Percentiles rank a stretch among this genome's conserved stretches.
Evolutionary conservation across 2,888 invertebrate genomes (phyloP).

Genomic region (Cephonodes hylas): DNA sequence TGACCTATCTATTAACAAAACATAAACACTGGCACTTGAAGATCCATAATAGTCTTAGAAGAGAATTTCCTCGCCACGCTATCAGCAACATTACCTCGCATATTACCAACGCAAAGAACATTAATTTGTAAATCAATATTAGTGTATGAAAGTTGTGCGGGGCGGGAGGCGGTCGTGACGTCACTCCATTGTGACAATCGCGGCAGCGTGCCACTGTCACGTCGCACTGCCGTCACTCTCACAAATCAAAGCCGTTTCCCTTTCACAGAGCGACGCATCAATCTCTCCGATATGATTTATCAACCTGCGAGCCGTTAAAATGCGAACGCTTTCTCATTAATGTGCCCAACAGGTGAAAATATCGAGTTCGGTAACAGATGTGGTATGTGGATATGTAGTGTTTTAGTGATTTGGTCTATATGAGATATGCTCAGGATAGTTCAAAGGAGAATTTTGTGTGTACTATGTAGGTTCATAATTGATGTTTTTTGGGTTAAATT

Average conservation of each 20-base stretch:
- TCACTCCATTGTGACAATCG: constrained; percentile 54
- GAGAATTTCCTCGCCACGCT: too few relatives aligned
- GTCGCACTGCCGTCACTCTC: constrained; percentile 33
- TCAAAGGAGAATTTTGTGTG: too few relatives aligned
- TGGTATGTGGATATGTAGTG: neutral
- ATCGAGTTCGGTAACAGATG: constrained; percentile 6
- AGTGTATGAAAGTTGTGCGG: neutral
- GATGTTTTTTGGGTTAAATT: too few relatives aligned
- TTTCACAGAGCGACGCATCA: constrained; percentile 56
- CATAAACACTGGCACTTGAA: too few relatives aligned
- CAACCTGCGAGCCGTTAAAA: constrained; percentile 51
- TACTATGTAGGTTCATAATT: too few relatives aligned
- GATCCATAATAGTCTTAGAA: too few relatives aligned
- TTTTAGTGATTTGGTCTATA: neutral
- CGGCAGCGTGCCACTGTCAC: constrained; percentile 11
- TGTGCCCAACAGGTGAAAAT: constrained; percentile 42
- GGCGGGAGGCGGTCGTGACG: constrained; percentile 42
- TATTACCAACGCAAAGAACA: too few relatives aligned
- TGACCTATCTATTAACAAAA: too few relatives aligned
- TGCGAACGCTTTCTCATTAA: constrained; percentile 61
- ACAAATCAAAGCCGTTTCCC: constrained; percentile 64
- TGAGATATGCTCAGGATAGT: too few relatives aligned
- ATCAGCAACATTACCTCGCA: too few relatives aligned
- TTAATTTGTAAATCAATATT: neutral
- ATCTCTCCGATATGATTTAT: constrained; percentile 70